Evolutionary conservation across 2,113 vertebrate genomes (phyloP), one percentile per base, ranked within the genome.

Genomic region (Sciurus niger): DNA sequence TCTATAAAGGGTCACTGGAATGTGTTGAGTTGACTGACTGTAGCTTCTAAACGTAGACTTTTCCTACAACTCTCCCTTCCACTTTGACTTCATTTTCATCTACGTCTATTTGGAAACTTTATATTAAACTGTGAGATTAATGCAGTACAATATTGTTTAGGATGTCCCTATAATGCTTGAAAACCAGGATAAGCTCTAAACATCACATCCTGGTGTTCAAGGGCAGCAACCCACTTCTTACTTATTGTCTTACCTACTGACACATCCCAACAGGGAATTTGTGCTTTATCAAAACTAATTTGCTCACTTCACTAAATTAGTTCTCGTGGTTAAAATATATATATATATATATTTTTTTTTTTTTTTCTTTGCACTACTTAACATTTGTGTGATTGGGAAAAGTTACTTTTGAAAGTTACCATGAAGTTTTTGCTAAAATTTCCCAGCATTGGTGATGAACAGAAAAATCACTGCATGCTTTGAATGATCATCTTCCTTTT

Each of bases 341-440:
- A 63, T 53, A 14, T 53, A 53, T 53, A 14, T 58, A 77, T 22
- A 40, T 40, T 40, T 4, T 40, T 58, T 72, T 22, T 80, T 85
- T 53, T 46, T 28, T 92, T 78, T 22, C 25, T 77, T 96, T 93
- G n/a, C 0, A 32, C 11, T 4, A 53, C 60, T 76, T 77, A 48
- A 93, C 60, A 67, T 91, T 14, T 85, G 32, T 84, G 46, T 85
- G 58, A 63, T 80, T 88, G 53, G 43, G 46, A 78, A 76, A 90
- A 82, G 32, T 83, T 70, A 85, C 37, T 95, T 51, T 48, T 73
- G 46, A 85, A 80, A 94, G 48, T 43, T 78, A 48, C 34, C n/a
- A 89, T 7, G 63, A 95, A 63, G 32, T 17, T 67, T 74, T 43
- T 65, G 34, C 22, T 89, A 84, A 90, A 78, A 85, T 73, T 74